phyloP scores from a whole-genome alignment of 2,113 vertebrate species.

The Pungitius pungitius region DNA sequence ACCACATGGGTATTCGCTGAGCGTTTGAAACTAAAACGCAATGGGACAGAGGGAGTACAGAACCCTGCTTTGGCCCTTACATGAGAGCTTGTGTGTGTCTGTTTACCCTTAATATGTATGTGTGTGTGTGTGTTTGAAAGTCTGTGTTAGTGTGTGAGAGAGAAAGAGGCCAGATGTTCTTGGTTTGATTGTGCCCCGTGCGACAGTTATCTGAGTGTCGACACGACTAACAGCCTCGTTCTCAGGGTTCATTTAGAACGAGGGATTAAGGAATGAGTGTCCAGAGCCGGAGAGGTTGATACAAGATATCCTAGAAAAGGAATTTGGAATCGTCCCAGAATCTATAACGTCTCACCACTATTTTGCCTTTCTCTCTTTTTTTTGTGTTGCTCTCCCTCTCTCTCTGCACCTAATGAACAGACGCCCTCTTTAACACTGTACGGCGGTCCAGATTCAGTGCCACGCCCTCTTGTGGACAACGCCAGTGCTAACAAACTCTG shows the following conservation, averaged over 20 bases:
- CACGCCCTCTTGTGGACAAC: constrained; percentile 71
- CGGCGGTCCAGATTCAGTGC: constrained; percentile 69
- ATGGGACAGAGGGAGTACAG: constrained; percentile 72
- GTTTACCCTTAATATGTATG: constrained; percentile 65
- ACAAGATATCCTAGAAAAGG: constrained; percentile 55
- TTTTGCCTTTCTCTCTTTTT: constrained; percentile 15
- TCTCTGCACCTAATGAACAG: constrained; percentile 57
- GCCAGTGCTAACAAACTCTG: constrained; percentile 60
- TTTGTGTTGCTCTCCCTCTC: background rate
- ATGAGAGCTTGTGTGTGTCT: constrained; percentile 46
- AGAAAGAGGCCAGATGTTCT: constrained; percentile 75
- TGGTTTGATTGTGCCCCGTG: constrained; percentile 68
- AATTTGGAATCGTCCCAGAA: constrained; percentile 48
- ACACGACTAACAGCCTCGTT: constrained; percentile 70
- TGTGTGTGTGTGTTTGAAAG: constrained; percentile 58
- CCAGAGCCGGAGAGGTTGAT: constrained; percentile 39
- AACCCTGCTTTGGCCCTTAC: constrained; percentile 66
- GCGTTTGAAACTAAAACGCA: constrained; percentile 79
- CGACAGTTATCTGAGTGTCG: constrained; percentile 69
- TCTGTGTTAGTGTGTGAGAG: constrained; percentile 52
- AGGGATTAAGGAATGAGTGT: constrained; percentile 59
- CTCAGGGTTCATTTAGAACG: constrained; percentile 58
- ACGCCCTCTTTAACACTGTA: constrained; percentile 71
- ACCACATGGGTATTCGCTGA: constrained; percentile 79
- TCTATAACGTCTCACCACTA: constrained; percentile 37